Evolutionary conservation across 1,140 invertebrate genomes (phyloP).

Genomic region (Leptinotarsa lineolata): DNA sequence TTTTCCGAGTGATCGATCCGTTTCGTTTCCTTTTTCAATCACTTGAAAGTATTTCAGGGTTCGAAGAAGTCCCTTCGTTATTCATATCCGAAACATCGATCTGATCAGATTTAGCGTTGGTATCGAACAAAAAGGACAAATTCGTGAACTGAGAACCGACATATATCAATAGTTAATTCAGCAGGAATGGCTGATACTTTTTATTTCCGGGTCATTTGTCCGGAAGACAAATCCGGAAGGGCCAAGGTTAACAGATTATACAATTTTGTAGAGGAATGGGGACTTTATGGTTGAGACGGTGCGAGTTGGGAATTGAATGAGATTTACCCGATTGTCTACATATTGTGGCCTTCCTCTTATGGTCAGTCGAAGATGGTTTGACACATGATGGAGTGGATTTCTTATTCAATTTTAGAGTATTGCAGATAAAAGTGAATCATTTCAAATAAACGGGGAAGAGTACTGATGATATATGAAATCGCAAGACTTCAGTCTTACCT

Average conservation of each 20-base stretch:
- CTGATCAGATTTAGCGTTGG: not conserved
- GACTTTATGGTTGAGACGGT: no score
- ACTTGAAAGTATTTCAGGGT: not conserved
- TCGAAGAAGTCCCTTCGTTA: slow-evolving; percentile 5
- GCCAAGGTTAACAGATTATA: slow-evolving; percentile 23
- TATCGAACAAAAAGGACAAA: slow-evolving; percentile 18
- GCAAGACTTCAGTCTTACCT: no score
- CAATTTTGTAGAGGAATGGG: not conserved
- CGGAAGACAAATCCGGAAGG: slow-evolving; percentile 15
- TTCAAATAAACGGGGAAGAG: no score
- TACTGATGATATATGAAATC: no score
- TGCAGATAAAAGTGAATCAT: no score
- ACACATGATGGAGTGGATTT: no score
- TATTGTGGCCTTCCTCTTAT: no score
- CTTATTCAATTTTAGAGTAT: no score
- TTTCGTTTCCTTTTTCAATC: not conserved
- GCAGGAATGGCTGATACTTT: slow-evolving; percentile 16
- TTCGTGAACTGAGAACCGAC: slow-evolving; percentile 7
- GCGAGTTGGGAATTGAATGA: no score
- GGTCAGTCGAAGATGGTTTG: no score
- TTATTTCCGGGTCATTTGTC: slow-evolving; percentile 24
- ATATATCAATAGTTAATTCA: slow-evolving; percentile 22
- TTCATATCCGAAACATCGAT: not conserved
- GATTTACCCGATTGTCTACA: no score
- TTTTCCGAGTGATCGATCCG: not conserved